Conservation (phyloP, 2,797 vertebrate species). For the Oreonectes daqikongensis region DNA sequence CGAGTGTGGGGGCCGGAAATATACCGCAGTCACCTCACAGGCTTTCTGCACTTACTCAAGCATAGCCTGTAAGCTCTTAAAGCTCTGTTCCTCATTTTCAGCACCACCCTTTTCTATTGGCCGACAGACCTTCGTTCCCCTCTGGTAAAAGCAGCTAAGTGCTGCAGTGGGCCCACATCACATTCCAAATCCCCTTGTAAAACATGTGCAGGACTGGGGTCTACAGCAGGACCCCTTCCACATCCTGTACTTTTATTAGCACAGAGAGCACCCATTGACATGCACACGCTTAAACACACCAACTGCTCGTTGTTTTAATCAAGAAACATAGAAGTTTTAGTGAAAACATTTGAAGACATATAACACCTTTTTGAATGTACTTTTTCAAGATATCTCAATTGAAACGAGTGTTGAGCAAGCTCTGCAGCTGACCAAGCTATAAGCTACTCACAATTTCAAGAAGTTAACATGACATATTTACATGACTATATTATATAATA, state of each 20-base stretch:
- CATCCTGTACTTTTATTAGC: slow-evolving; percentile 51
- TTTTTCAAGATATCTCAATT: too few relatives aligned
- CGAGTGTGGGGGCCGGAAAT: not conserved
- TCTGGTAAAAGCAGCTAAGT: slow-evolving; percentile 43
- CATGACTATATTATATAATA: too few relatives aligned
- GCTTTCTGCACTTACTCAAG: slow-evolving; percentile 50
- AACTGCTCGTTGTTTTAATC: slow-evolving; percentile 13
- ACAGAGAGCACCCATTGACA: slow-evolving; percentile 32
- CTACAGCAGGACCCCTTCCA: slow-evolving; percentile 45
- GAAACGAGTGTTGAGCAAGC: too few relatives aligned
- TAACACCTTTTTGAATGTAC: slow-evolving; percentile 21
- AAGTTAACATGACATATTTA: too few relatives aligned
- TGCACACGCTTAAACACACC: slow-evolving; percentile 36
- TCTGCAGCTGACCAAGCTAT: too few relatives aligned
- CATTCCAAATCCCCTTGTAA: slow-evolving; percentile 58
- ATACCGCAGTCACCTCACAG: slow-evolving; percentile 21
- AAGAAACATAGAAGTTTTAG: slow-evolving; percentile 38
- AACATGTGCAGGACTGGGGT: slow-evolving; percentile 48
- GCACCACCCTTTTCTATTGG: slow-evolving; percentile 18
- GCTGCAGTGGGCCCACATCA: slow-evolving; percentile 24
- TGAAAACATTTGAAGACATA: slow-evolving; percentile 33
- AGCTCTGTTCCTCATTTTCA: slow-evolving; percentile 44
- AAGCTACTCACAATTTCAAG: too few relatives aligned
- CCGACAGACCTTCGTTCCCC: slow-evolving; percentile 6
- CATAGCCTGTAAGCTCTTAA: slow-evolving; percentile 45